Evolutionary conservation across 2,797 vertebrate species (phyloP), one percentile per base, ranked within the genome.

Genomic region (Florisuga fusca): DNA sequence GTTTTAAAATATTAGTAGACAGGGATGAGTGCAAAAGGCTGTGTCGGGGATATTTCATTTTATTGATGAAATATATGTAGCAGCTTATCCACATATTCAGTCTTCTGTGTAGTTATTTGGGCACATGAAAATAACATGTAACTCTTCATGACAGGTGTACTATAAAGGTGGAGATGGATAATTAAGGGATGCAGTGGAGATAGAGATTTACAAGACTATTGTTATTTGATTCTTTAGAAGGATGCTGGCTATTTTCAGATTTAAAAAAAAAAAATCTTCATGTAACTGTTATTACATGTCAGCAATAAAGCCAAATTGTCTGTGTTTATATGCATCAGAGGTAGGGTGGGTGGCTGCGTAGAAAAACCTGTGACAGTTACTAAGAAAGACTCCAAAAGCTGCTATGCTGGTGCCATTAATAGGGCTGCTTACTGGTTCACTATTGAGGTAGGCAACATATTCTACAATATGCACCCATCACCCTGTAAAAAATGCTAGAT

Each of bases 261-360:
- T 76, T 1, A 72, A 61, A 58, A 66, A 82, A 72, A 61, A 58
- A 66, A 82, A 93, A 50, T 9, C 58, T 51, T 29, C 34, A 55
- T 1, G 1, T 67, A 84, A 85, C 36, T 85, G 61, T 71, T 46
- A 26, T 95, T 74, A 69, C 19, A 1, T 71, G 64, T 92, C 89
- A 61, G 82, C 66, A 81, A 76, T 78, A 89, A 89, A 89, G 19
- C 20, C 62, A 75, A 69, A 84, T 79, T 93, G 54, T 78, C 79
- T 80, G 51, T 97, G 69, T 94, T 97, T 94, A 59, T 78, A 41
- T 59, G 58, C n/a, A 68, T 83, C 75, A 51, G 61, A 67, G 57
- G 29, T 89, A 79, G 68, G 72, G 89, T 93, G 63, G 73, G 75
- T 89, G 84, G 50, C 78, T 92, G 51, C 80, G 41, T 34, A 91